phyloP scores from a whole-genome alignment of 1,140 invertebrate species.

The Neoseiulus cucumeris region DNA sequence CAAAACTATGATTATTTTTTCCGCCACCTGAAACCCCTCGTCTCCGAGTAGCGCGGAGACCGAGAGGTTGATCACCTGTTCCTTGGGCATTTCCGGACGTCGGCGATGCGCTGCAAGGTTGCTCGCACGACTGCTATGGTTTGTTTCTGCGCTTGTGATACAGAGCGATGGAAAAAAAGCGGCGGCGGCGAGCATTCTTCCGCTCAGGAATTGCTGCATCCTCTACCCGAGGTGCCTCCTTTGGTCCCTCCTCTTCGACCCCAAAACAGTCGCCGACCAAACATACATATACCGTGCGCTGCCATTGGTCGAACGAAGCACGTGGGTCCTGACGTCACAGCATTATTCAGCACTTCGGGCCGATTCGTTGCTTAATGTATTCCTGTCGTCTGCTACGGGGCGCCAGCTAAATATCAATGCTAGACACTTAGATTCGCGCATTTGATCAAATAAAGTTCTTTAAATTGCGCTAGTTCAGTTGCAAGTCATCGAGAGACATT shows the following conservation, averaged over 20 bases:
- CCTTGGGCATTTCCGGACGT: too few relatives aligned
- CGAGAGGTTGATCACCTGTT: too few relatives aligned
- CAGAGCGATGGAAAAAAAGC: neutral
- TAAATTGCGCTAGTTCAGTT: too few relatives aligned
- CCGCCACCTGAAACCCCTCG: too few relatives aligned
- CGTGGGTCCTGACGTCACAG: slow-evolving; percentile 6
- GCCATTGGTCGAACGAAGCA: neutral
- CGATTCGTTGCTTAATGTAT: slow-evolving; percentile 12
- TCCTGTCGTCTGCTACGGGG: slow-evolving; percentile 5
- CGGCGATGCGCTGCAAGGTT: too few relatives aligned
- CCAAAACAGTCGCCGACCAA: neutral
- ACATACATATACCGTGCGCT: slow-evolving; percentile 5
- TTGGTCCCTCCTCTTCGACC: slow-evolving; percentile 4
- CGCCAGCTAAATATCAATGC: neutral
- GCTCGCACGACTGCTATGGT: too few relatives aligned
- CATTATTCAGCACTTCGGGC: slow-evolving; percentile 9
- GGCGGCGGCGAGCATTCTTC: neutral
- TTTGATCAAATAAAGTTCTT: too few relatives aligned
- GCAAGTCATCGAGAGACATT: neutral
- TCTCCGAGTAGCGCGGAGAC: too few relatives aligned
- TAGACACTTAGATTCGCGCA: too few relatives aligned
- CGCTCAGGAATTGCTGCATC: neutral
- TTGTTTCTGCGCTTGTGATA: too few relatives aligned
- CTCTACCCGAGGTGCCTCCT: neutral
- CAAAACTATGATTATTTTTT: too few relatives aligned